Conservation (phyloP, 2,113 vertebrate species). For the Triplophysa tibetana region DNA sequence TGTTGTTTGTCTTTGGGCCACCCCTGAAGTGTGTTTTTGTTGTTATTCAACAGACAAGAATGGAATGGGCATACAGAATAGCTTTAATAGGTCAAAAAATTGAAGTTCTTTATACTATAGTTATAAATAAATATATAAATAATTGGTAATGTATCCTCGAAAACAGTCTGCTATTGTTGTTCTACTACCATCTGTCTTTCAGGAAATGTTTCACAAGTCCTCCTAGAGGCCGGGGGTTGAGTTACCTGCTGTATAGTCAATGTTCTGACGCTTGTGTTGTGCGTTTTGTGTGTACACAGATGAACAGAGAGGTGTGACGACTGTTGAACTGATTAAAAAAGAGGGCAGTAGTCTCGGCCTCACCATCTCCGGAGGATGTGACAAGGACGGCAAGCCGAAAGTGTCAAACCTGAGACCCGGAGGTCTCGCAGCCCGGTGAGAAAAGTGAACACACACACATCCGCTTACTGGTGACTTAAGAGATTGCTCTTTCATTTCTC, state of each 20-base stretch:
- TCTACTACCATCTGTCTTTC: conserved; percentile 2
- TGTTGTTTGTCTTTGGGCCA: no score
- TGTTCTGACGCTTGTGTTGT: conserved; percentile 47
- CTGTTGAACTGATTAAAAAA: conserved; percentile 94
- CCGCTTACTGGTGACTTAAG: neutral
- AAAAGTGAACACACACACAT: conserved; percentile 34
- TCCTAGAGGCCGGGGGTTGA: neutral
- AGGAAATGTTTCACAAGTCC: neutral
- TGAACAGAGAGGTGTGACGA: conserved; percentile 89
- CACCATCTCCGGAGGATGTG: conserved; percentile 95
- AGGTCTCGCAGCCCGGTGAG: conserved; percentile 94
- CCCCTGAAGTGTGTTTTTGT: no score
- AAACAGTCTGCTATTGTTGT: neutral
- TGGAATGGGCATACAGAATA: no score
- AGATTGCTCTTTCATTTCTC: no score
- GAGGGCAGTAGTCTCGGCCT: conserved; percentile 94
- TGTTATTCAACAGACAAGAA: no score
- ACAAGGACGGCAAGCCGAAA: conserved; percentile 94
- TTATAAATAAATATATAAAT: no score
- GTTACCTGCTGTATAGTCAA: conserved; percentile 47
- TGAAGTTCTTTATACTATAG: no score
- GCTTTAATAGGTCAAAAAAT: no score
- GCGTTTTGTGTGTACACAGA: conserved; percentile 70
- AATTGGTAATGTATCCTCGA: neutral
- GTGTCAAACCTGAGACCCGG: conserved; percentile 94